phyloP scores from a whole-genome alignment of 2,888 invertebrate genomes.

The Odontomyia ornata region DNA sequence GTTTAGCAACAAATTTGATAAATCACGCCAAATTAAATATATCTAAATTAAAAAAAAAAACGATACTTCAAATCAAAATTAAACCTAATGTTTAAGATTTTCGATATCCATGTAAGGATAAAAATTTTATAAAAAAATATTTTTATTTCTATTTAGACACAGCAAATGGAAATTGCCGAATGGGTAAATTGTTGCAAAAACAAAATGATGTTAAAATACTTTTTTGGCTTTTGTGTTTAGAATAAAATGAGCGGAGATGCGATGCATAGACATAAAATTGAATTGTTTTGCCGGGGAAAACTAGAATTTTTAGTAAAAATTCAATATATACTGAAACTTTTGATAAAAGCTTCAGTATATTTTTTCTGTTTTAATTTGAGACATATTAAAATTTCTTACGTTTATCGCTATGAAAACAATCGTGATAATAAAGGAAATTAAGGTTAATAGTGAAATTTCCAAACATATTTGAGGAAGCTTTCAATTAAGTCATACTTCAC shows the following conservation, averaged over 20 bases:
- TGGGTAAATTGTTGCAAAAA: slow-evolving; percentile 50
- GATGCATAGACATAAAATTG: neutral
- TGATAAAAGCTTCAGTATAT: neutral
- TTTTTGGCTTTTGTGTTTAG: slow-evolving; percentile 16
- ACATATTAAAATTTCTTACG: neutral
- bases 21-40: slow-evolving; percentile 8
- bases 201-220: slow-evolving; percentile 29
- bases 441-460: neutral
- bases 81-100: slow-evolving; percentile 28
- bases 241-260: slow-evolving; percentile 22
- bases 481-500: no score
- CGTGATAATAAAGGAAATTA: neutral
- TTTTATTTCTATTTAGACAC: slow-evolving; percentile 50
- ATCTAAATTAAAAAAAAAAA: neutral
- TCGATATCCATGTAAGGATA: slow-evolving; percentile 10
- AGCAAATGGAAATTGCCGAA: slow-evolving; percentile 49
- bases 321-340: slow-evolving; percentile 13
- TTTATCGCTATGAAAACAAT: no score
- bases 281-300: no score
- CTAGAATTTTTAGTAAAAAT: neutral
- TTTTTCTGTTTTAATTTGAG: neutral
- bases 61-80: slow-evolving; percentile 23
- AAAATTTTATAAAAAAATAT: slow-evolving; percentile 32
- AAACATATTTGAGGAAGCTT: no score
- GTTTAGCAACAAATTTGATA: slow-evolving; percentile 31